Base-by-base conservation (phyloP, 92 coral and sea anemone species). In the Diadumene lineata region DNA sequence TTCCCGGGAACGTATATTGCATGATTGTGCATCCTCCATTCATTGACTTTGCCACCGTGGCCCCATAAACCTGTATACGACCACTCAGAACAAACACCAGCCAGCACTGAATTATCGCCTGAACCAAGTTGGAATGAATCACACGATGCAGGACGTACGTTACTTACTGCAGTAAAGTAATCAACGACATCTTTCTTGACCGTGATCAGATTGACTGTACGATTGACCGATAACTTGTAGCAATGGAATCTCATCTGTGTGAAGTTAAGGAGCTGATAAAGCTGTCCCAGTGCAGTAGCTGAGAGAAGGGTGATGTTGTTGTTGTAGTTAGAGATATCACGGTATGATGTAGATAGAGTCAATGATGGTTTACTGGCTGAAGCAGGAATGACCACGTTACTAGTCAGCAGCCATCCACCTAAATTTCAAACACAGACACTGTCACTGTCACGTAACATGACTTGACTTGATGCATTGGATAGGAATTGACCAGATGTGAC, bases 161-260 rank as follows among this genome's bases (percentile, higher is more conserved):
- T 32, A 23, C 72, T 64, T 46, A 18, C 22, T 17, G 72, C 72
- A 2, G 81, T 27, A 33, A 76, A 76, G 73, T 29, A 76, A 31
- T 65, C 56, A 15, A 76, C 65, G 16, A 76, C 81, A 15, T 70
- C 72, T 2, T 1, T 26, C 34, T 73, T 70, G 29, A 30, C 25
- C 2, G 66, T 72, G 24, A 72, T 72, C 13, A 76, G 27, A 50
- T 76, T 61, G n/a, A 76, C 6, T 29, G 34, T 76, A 25, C 81
- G 73, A 18, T 66, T 66, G 25, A 76, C 66, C 23, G 0, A 1
- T 22, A 22, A 0, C 33, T 64, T 17, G 50, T 43, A 22, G 50
- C 81, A 76, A 31, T 62, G 65, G 30, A 76, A 76, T 31, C 81
- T 50, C 15, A 76, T 48, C 62, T 76, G 81, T 7, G 73, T 76